These are phyloP conservation scores for Scomber japonicus DNA, from an alignment of 2,113 vertebrate species.

Conservation along the genomic window DNA sequence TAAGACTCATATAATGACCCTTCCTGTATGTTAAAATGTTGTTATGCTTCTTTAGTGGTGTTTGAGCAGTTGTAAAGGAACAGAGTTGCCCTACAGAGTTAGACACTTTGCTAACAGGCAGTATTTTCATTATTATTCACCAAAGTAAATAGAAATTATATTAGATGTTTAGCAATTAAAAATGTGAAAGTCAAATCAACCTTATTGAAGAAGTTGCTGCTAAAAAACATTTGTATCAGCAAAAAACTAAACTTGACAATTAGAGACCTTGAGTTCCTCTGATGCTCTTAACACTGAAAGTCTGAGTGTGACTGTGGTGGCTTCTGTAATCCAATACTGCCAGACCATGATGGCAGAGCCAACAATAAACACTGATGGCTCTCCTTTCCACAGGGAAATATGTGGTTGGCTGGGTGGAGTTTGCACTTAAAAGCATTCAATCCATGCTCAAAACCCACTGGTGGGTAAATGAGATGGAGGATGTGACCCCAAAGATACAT, in stretches of 20 bases:
- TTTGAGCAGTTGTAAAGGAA: neutral
- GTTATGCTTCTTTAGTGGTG: neutral
- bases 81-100: neutral
- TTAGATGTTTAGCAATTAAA: neutral
- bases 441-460: conserved; percentile 57
- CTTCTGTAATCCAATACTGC: conserved; percentile 69
- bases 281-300: conserved; percentile 40
- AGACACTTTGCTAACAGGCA: neutral
- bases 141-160: neutral
- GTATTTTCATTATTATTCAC: neutral
- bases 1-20: neutral
- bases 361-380: conserved; percentile 68
- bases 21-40: neutral
- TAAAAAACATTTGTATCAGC: conserved; percentile 7
- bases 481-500: conserved; percentile 24
- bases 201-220: neutral
- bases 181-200: neutral
- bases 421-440: conserved; percentile 73
- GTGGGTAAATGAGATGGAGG: conserved; percentile 44
- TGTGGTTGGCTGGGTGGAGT: conserved; percentile 51
- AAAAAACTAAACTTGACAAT: conserved; percentile 23
- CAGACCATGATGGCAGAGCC: conserved; percentile 57
- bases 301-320: conserved; percentile 65
- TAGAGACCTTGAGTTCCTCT: conserved; percentile 42
- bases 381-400: conserved; percentile 57